phyloP scores from a whole-genome alignment of 2,888 invertebrate genomes.

The Microctonus aethiopoides region DNA sequence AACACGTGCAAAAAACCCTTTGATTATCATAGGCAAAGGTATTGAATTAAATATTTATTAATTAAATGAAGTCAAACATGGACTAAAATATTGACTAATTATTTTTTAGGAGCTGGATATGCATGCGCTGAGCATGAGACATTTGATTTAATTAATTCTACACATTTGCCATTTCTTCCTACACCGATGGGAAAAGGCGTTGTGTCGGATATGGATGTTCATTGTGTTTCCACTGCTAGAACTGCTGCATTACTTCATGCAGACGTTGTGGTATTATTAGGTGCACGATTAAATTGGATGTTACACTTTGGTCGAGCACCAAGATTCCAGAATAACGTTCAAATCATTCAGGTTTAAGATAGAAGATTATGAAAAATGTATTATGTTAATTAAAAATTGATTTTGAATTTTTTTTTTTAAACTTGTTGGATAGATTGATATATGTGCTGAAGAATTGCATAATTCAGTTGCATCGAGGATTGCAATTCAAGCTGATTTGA shows the following conservation, averaged over 20 bases:
- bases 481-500: conserved; percentile 87
- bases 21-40: conserved; percentile 91
- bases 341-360: conserved; percentile 84
- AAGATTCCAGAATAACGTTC: conserved; percentile 83
- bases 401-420: not conserved
- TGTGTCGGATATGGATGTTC: conserved; percentile 75
- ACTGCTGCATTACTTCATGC: conserved; percentile 87
- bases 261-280: conserved; percentile 88
- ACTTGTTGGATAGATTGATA: conserved; percentile 75
- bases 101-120: conserved; percentile 79
- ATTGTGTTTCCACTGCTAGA: conserved; percentile 88
- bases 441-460: conserved; percentile 90
- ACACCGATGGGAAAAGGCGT: conserved; percentile 96
- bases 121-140: conserved; percentile 80
- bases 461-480: conserved; percentile 86
- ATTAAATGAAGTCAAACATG: too few species aligned
- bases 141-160: conserved; percentile 75
- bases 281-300: conserved; percentile 97
- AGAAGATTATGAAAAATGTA: not conserved
- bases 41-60: not conserved
- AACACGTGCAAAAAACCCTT: conserved; percentile 79
- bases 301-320: conserved; percentile 94
- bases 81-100: not conserved
- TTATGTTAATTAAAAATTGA: not conserved
- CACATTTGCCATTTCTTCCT: conserved; percentile 88